phyloP scores from a whole-genome alignment of 1,140 invertebrate genomes.

The Mizuhopecten yessoensis region DNA sequence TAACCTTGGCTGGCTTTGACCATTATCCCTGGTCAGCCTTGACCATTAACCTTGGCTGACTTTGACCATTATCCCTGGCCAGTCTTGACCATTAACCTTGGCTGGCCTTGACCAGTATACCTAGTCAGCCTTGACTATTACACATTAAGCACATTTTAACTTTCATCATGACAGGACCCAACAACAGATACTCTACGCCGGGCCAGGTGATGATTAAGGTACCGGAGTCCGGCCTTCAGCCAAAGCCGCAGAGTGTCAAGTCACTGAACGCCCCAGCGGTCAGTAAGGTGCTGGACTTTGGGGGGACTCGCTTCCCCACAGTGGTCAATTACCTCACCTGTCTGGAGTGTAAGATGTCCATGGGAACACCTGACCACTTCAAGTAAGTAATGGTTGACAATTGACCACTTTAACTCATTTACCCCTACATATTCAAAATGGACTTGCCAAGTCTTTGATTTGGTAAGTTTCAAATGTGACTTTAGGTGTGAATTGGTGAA shows the following conservation, averaged over 20 bases:
- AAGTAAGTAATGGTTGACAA: slow-evolving; percentile 77
- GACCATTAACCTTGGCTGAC: too few relatives aligned
- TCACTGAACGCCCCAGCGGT: slow-evolving; percentile 80
- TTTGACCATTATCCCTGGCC: too few relatives aligned
- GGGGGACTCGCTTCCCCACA: slow-evolving; percentile 66
- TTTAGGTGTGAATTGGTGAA: too few relatives aligned
- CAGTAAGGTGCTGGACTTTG: slow-evolving; percentile 75
- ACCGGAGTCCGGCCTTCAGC: slow-evolving; percentile 65
- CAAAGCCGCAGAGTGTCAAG: slow-evolving; percentile 69
- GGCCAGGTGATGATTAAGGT: slow-evolving; percentile 80
- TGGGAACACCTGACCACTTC: slow-evolving; percentile 78
- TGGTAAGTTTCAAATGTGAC: too few relatives aligned
- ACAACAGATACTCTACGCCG: slow-evolving; percentile 62
- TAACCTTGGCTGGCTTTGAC: too few relatives aligned
- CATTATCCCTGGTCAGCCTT: too few relatives aligned
- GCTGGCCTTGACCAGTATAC: too few relatives aligned
- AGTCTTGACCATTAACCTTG: too few relatives aligned
- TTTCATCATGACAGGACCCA: slow-evolving; percentile 55
- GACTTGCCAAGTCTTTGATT: too few relatives aligned
- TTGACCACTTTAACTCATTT: too few relatives aligned
- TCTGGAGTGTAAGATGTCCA: slow-evolving; percentile 79
- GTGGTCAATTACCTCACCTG: slow-evolving; percentile 67
- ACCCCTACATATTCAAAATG: too few relatives aligned
- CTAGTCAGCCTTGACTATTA: too few relatives aligned
- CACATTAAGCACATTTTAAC: background rate